These are phyloP conservation scores for Drosophila macrospina DNA, from an alignment of 2,888 invertebrate species.

Conservation along the genomic window DNA sequence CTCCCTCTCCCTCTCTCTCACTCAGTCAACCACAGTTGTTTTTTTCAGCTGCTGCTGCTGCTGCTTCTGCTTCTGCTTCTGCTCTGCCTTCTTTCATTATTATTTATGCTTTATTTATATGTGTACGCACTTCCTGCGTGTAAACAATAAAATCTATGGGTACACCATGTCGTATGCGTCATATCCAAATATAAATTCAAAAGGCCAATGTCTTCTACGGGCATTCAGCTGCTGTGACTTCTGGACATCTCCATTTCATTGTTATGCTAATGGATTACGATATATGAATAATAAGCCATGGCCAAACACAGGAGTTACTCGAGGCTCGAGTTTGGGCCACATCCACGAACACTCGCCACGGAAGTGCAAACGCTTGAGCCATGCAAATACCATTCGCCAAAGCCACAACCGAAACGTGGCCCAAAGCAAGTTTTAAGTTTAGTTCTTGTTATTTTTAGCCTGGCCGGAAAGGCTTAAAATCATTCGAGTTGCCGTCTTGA, in stretches of 20 bases:
- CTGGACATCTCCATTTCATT: slow-evolving; percentile 68
- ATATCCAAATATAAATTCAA: slow-evolving; percentile 47
- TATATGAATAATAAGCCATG: slow-evolving; percentile 76
- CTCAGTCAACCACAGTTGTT: slow-evolving; percentile 15
- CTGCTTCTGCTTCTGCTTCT: slow-evolving; percentile 4
- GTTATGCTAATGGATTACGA: slow-evolving; percentile 80
- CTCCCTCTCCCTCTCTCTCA: not conserved
- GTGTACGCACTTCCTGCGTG: slow-evolving; percentile 77
- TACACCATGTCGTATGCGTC: slow-evolving; percentile 71
- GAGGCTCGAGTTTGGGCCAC: slow-evolving; percentile 8
- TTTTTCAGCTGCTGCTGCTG: too few species aligned
- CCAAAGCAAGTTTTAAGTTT: slow-evolving; percentile 54
- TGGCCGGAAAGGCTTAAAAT: slow-evolving; percentile 58
- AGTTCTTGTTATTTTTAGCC: slow-evolving; percentile 37
- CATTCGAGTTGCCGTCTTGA: slow-evolving; percentile 31
- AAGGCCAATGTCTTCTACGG: slow-evolving; percentile 52
- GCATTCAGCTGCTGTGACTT: slow-evolving; percentile 33
- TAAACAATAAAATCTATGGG: slow-evolving; percentile 68
- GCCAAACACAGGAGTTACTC: slow-evolving; percentile 13
- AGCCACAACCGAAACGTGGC: slow-evolving; percentile 12
- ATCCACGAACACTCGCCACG: slow-evolving; percentile 15
- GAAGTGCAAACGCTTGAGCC: slow-evolving; percentile 54
- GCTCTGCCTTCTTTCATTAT: slow-evolving; percentile 72
- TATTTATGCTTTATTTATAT: slow-evolving; percentile 80
- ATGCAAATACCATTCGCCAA: slow-evolving; percentile 53